Conservation (phyloP, 2,888 invertebrate species). For the Eupithecia subumbrata region DNA sequence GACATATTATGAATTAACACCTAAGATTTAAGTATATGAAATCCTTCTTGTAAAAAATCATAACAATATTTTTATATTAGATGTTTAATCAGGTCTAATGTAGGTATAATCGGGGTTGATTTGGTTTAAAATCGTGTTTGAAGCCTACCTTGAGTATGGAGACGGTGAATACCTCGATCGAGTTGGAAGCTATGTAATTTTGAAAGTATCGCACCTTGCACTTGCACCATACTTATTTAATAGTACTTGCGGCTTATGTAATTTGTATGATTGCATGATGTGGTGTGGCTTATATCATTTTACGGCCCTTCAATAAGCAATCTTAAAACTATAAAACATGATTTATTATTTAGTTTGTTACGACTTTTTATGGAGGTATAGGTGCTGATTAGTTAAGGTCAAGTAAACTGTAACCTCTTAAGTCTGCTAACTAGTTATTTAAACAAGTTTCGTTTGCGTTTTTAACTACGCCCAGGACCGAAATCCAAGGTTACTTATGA, state of each 20-base stretch:
- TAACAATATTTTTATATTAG: too few relatives aligned
- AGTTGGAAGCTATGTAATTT: too few relatives aligned
- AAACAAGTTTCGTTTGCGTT: slow-evolving; percentile 17
- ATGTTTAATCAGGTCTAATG: too few relatives aligned
- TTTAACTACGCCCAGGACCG: slow-evolving; percentile 8
- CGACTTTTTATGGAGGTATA: slow-evolving; percentile 1
- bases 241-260: not conserved
- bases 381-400: slow-evolving; percentile 20
- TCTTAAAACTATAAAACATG: slow-evolving; percentile 3
- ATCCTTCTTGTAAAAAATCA: too few relatives aligned
- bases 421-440: not conserved
- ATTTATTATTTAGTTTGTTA: slow-evolving; percentile 8
- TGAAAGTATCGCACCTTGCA: not conserved
- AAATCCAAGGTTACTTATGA: slow-evolving; percentile 17
- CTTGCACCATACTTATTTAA: not conserved
- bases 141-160: too few relatives aligned
- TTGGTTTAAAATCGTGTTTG: too few relatives aligned
- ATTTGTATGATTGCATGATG: not conserved
- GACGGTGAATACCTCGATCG: too few relatives aligned
- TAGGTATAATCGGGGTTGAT: too few relatives aligned
- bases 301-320: not conserved
- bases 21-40: too few relatives aligned
- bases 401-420: slow-evolving; percentile 16
- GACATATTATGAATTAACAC: too few relatives aligned
- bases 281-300: not conserved